phyloP scores from a whole-genome alignment of 2,797 vertebrate genomes.

The Poeciliopsis paucimaculata region DNA sequence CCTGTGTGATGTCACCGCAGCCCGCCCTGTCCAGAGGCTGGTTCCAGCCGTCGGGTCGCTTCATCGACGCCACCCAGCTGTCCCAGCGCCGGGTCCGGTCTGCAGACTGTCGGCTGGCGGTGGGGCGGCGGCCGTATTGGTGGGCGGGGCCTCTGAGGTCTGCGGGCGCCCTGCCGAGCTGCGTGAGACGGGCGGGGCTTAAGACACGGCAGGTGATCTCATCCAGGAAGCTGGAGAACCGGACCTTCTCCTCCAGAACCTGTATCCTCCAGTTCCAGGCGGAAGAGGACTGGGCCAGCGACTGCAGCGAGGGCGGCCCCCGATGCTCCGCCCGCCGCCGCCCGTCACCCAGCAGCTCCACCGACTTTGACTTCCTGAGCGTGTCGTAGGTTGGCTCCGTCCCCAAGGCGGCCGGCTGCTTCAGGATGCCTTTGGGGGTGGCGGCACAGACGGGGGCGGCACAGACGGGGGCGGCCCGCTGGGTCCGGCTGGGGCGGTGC shows the following conservation, averaged over 20 bases:
- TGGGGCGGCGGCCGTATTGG: not conserved
- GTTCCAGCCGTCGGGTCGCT: slow-evolving; percentile 52
- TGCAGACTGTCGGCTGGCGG: not conserved
- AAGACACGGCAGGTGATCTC: slow-evolving; percentile 85
- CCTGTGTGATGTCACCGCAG: slow-evolving; percentile 24
- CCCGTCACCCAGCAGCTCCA: slow-evolving; percentile 70
- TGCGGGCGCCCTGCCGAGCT: slow-evolving; percentile 42
- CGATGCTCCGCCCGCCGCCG: slow-evolving; percentile 2
- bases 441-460: accelerated
- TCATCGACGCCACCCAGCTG: slow-evolving; percentile 57
- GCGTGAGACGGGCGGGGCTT: slow-evolving; percentile 77
- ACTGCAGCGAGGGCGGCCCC: not conserved
- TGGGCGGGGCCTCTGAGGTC: slow-evolving; percentile 27
- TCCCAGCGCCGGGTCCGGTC: slow-evolving; percentile 65
- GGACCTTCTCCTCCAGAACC: slow-evolving; percentile 81
- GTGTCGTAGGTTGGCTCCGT: slow-evolving; percentile 53
- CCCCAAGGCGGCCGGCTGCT: slow-evolving; percentile 70
- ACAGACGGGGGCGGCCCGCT: not conserved
- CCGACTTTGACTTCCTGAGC: slow-evolving; percentile 79
- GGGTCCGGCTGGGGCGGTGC: accelerated
- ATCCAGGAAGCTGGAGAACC: slow-evolving; percentile 89
- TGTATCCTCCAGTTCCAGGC: slow-evolving; percentile 62
- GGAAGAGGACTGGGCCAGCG: slow-evolving; percentile 13
- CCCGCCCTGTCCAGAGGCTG: not conserved
- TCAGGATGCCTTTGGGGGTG: slow-evolving; percentile 80